These are phyloP conservation scores for Ciona savignyi DNA, from an alignment of 23 tunicate species.

Conservation along the genomic window DNA sequence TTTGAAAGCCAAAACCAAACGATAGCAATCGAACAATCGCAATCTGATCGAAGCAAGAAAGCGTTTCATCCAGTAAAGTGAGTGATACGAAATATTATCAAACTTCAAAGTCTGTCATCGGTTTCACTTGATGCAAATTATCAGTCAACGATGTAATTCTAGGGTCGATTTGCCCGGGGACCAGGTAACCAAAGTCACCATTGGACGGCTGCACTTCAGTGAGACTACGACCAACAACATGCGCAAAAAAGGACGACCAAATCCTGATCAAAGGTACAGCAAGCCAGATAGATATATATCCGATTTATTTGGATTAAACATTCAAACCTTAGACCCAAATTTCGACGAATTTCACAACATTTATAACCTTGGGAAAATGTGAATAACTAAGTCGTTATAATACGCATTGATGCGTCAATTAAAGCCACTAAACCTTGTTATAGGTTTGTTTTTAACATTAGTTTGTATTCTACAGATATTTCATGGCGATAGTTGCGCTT, in stretches of 20 bases:
- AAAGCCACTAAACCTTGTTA: too few relatives aligned
- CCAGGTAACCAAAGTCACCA: slow-evolving; percentile 90
- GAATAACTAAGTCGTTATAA: too few relatives aligned
- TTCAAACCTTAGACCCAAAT: too few relatives aligned
- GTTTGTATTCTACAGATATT: slow-evolving; percentile 84
- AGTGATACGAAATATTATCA: slow-evolving; percentile 3
- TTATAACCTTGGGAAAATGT: too few relatives aligned
- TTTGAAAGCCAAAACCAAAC: slow-evolving; percentile 90
- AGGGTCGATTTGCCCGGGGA: slow-evolving; percentile 95
- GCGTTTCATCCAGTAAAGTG: slow-evolving; percentile 96
- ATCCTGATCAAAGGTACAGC: slow-evolving; percentile 96
- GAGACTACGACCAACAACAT: slow-evolving; percentile 94
- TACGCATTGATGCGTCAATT: too few relatives aligned
- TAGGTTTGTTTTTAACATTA: too few relatives aligned
- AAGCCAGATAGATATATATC: too few relatives aligned
- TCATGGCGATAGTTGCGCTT: slow-evolving; percentile 90
- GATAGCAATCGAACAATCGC: slow-evolving; percentile 89
- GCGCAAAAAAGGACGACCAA: slow-evolving; percentile 94
- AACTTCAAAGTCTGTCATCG: not conserved
- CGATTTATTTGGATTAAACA: too few relatives aligned
- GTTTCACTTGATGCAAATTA: not conserved
- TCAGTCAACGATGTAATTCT: not conserved
- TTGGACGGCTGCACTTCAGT: slow-evolving; percentile 89
- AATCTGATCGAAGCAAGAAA: slow-evolving; percentile 93
- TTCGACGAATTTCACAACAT: not conserved